A percentile compares a stretch with the other conserved stretches of the same genome.
Conservation (phyloP, 35 echinoderm and acorn worm species). For the Heliocidaris erythrogramma region DNA sequence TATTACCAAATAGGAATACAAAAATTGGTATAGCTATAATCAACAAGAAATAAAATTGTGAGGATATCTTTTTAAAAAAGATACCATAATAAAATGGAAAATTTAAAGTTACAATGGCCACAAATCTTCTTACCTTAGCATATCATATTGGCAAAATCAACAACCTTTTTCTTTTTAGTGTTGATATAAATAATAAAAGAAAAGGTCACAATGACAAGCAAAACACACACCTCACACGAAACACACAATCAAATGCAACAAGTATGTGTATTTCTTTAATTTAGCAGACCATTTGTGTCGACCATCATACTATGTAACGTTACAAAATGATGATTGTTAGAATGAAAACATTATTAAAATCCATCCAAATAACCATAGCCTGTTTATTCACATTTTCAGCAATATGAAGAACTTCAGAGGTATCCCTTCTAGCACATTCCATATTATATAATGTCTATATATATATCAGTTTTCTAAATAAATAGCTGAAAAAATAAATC, state of each 20-base stretch:
- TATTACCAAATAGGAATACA: too few relatives aligned
- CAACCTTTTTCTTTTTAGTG: background rate
- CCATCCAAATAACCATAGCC: background rate
- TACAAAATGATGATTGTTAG: background rate
- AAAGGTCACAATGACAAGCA: background rate
- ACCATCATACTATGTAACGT: too few relatives aligned
- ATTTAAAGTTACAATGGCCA: background rate
- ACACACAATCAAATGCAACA: background rate
- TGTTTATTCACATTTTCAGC: too few relatives aligned
- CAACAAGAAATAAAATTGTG: too few relatives aligned
- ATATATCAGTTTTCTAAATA: background rate
- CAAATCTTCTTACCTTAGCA: background rate
- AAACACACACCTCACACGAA: background rate
- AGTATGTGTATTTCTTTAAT: background rate
- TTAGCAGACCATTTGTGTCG: background rate
- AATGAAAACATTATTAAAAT: background rate
- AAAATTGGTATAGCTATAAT: too few relatives aligned
- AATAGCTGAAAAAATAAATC: background rate
- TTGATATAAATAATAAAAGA: slow-evolving; percentile 4
- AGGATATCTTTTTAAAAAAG: too few relatives aligned
- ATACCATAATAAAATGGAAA: too few relatives aligned
- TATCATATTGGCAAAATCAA: background rate
- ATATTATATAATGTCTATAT: background rate
- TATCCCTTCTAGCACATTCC: background rate
- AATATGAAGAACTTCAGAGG: background rate